Conservation (phyloP, 2,113 vertebrate species). For the Chionis minor region DNA sequence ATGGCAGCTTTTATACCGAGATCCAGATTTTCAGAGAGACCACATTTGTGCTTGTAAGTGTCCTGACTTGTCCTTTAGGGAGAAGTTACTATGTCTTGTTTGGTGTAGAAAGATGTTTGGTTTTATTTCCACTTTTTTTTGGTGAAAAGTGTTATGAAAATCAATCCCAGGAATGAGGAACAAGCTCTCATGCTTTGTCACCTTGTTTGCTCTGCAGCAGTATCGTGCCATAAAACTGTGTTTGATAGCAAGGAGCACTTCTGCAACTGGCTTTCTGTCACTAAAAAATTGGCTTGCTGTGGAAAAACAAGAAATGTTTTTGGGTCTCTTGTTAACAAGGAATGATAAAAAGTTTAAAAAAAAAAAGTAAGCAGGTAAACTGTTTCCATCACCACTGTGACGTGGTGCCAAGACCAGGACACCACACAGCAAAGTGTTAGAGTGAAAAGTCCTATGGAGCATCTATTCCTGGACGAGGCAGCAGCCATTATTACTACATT, state of each 20-base stretch:
- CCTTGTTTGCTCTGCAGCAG: not conserved
- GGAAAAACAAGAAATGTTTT: not conserved
- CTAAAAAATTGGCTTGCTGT: not conserved
- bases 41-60: not conserved
- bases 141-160: not conserved
- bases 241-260: not conserved
- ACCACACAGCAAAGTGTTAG: fast-evolving
- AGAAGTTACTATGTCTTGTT: not conserved
- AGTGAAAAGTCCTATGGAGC: not conserved
- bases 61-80: not conserved
- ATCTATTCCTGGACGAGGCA: not conserved
- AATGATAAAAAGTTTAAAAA: no score
- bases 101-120: not conserved
- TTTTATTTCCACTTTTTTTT: not conserved
- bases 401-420: not conserved
- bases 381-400: not conserved
- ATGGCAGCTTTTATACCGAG: not conserved
- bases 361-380: not conserved
- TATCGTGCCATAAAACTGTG: fast-evolving
- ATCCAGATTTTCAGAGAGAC: not conserved
- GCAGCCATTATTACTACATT: not conserved
- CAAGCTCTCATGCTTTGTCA: fast-evolving
- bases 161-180: not conserved
- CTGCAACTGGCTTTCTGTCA: not conserved
- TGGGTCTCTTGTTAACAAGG: not conserved